phyloP scores from a whole-genome alignment of 2,888 invertebrate species.

The Chrysopilus asiliformis region DNA sequence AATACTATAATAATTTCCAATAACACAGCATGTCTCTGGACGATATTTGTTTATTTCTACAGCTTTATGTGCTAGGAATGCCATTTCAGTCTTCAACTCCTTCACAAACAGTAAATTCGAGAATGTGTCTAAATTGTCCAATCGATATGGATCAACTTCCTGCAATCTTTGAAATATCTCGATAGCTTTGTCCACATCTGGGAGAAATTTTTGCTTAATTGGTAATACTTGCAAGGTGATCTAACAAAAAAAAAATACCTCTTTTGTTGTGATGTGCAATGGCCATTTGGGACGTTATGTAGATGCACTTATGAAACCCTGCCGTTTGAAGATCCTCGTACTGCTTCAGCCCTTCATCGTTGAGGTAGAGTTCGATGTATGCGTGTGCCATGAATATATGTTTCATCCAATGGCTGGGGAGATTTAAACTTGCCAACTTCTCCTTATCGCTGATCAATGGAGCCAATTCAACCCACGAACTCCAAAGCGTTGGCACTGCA shows the following conservation, averaged over 20 bases:
- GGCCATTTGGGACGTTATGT: conserved; percentile 84
- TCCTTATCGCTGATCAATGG: conserved; percentile 72
- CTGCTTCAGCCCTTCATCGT: conserved; percentile 77
- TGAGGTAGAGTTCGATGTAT: conserved; percentile 76
- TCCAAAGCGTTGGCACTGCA: conserved; percentile 79
- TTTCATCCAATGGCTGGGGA: conserved; percentile 90
- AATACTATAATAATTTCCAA: conserved; percentile 95
- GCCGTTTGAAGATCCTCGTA: conserved; percentile 61
- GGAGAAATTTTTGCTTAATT: conserved; percentile 10
- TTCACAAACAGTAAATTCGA: conserved; percentile 93
- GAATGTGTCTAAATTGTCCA: conserved; percentile 93
- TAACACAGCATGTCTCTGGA: conserved; percentile 95
- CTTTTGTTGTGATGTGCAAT: conserved; percentile 84
- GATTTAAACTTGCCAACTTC: conserved; percentile 47
- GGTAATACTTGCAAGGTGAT: background rate
- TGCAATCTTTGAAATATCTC: conserved; percentile 71
- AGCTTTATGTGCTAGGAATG: conserved; percentile 84
- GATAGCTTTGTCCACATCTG: conserved; percentile 82
- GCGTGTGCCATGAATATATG: conserved; percentile 83
- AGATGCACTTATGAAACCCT: conserved; percentile 79
- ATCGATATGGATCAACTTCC: conserved; percentile 76
- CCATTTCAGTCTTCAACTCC: conserved; percentile 81
- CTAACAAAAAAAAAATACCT: conserved; percentile 41
- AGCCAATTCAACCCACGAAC: conserved; percentile 87
- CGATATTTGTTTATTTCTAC: conserved; percentile 91